Base-by-base conservation (phyloP, 1,140 invertebrate species). In the Bradysia coprophila region DNA sequence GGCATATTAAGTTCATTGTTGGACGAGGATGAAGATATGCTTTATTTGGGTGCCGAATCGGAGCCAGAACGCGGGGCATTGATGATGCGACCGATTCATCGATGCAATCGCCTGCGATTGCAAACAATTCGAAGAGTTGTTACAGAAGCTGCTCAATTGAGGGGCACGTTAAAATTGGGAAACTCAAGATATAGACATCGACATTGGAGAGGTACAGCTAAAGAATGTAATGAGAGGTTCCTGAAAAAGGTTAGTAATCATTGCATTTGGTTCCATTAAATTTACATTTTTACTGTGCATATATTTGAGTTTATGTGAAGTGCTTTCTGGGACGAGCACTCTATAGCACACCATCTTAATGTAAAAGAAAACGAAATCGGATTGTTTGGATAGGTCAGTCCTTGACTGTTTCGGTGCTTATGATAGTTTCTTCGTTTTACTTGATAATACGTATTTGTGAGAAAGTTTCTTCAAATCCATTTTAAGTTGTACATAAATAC, bases 151-250 rank as follows among this genome's bases (percentile, higher is more conserved):
- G 68, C 73, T 9, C 72, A 73, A 39, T 52, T 76, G 39, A 68
- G 70, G 42, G 73, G 73, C 15, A 68, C 72, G 2, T 65, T 68
- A 38, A 65, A 74, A 38, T 59, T 76, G 45, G 75, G 74, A 31
- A 75, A 73, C 51, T 62, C 72, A 15, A 63, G 74, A 39, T 78
- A 72, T 59, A 62, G 72, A 42, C 79, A 82, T 59, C 68, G 73
- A 46, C 78, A 82, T 53, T 80, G 76, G 73, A 75, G 78, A 51
- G 73, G 75, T 42, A 74, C 76, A 23, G 68, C 76, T 31, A 75
- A 77, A 53, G 70, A 74, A 42, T 83, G 79, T 62, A 81, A 81
- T 54, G 76, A 78, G 58, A 59, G 73, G 39, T 81, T 81, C 60
- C 65, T 81, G 40, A 67, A 72, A 57, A 81, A 82, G 77, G 79